Evolutionary conservation across 2,113 vertebrate species (phyloP).

Genomic region (Dipodomys merriami): DNA sequence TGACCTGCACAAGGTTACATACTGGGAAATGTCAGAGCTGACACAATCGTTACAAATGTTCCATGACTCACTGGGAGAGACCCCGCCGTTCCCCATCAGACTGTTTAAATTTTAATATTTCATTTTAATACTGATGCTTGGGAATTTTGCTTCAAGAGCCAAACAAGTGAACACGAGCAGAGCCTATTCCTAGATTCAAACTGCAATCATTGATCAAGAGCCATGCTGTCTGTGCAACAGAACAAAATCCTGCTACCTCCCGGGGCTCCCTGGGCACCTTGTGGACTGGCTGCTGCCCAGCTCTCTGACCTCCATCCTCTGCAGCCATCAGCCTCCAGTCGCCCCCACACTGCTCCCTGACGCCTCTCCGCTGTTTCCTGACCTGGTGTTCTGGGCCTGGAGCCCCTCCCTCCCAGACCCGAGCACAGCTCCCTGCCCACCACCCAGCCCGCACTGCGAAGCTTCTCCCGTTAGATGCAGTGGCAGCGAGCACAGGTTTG

Average conservation of each 20-base stretch:
- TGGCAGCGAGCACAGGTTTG: no score
- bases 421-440: background rate
- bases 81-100: no score
- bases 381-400: background rate
- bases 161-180: background rate
- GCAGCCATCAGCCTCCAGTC: no score
- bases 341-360: background rate
- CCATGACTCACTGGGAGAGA: conserved; percentile 28
- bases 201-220: background rate
- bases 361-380: background rate
- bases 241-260: background rate
- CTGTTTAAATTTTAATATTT: no score
- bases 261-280: background rate
- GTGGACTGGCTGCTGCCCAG: background rate
- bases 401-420: background rate
- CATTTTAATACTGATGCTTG: background rate
- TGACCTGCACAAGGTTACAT: background rate
- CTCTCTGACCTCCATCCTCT: background rate
- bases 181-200: background rate
- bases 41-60: background rate
- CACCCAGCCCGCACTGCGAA: background rate
- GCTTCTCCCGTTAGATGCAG: background rate
- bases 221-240: background rate
- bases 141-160: conserved; percentile 17
- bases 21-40: background rate